phyloP scores from a whole-genome alignment of 2,888 invertebrate species.

The Acanthosepion pharaonis region DNA sequence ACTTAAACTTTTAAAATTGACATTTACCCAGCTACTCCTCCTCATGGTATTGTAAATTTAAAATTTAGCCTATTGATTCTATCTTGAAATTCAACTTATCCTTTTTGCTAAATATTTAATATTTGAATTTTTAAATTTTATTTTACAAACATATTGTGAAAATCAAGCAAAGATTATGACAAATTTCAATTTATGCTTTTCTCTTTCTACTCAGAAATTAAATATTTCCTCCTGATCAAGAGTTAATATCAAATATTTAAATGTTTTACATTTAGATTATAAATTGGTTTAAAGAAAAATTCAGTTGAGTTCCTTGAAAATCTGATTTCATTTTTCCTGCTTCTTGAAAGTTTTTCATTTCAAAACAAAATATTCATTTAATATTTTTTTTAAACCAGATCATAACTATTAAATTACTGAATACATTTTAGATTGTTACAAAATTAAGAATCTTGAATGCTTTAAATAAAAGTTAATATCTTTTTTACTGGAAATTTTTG shows the following conservation, averaged over 20 bases:
- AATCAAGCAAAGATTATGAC: not conserved
- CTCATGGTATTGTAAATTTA: too few relatives aligned
- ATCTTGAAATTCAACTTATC: not conserved
- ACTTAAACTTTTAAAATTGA: too few relatives aligned
- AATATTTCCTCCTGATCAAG: not conserved
- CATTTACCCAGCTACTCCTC: too few relatives aligned
- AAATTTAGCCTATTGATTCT: too few relatives aligned
- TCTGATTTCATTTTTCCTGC: not conserved
- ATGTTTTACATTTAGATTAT: not conserved
- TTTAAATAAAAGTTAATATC: not conserved
- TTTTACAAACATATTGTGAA: not conserved
- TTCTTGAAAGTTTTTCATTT: not conserved
- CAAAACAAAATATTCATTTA: not conserved
- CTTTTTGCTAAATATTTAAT: not conserved
- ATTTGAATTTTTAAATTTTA: not conserved
- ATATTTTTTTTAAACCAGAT: not conserved
- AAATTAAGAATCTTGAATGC: not conserved
- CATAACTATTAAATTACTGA: not conserved
- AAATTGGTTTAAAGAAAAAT: not conserved
- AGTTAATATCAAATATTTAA: not conserved
- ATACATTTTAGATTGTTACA: not conserved
- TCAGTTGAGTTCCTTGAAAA: not conserved
- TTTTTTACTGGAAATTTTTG: too few relatives aligned
- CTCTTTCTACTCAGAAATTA: too few relatives aligned
- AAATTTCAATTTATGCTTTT: too few relatives aligned